Evolutionary conservation across 1,140 invertebrate genomes (phyloP), one percentile per base, ranked within the genome.

Genomic region (Anastatus disparis): DNA sequence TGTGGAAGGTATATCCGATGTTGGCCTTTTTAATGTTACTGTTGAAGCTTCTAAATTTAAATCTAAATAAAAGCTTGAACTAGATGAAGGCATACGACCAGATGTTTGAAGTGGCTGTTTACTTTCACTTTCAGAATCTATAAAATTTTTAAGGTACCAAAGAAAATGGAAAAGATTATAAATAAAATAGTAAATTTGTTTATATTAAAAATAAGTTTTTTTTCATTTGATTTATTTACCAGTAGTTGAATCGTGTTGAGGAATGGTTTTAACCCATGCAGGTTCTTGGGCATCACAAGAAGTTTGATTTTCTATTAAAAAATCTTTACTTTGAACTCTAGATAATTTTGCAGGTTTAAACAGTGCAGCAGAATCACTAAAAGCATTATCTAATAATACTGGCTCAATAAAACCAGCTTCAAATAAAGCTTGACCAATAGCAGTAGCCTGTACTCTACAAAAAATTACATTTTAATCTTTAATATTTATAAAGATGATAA

Each of bases 401-500:
- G 90, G 89, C 80, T 95, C 92, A 58, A 97, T 88, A 74, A 92
- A 93, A 27, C 91, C 91, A 17, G 91, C 92, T 83, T 93, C 91
- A 2, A 96, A 78, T 13, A 97, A 83, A 15, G 92, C 91, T 85
- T 96, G 94, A 20, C 94, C 94, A 74, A 96, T 90, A 9, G 90
- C 89, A 31, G 89, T 87, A 9, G 93, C 95, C 86, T 95, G 94
- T 12, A 90, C 86, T 78, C 94, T 94, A 77, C n/a, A n/a, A 74
- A 79, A 69, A 24, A 70, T 53, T 29, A 24, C 26, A 67, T 62
- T 59, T 71, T 27, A 55, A 62, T 26, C 44, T 38, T 61, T 58
- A 38, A 58, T n/a, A n/a, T 38, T 27, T 22, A 24, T 22, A 22
- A 50, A n/a, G n/a, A 22, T 24, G 22, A 55, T 55, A 1, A 29